Evolutionary conservation across 2,113 vertebrate species (phyloP).

Genomic region (Ceyx melanurus): DNA sequence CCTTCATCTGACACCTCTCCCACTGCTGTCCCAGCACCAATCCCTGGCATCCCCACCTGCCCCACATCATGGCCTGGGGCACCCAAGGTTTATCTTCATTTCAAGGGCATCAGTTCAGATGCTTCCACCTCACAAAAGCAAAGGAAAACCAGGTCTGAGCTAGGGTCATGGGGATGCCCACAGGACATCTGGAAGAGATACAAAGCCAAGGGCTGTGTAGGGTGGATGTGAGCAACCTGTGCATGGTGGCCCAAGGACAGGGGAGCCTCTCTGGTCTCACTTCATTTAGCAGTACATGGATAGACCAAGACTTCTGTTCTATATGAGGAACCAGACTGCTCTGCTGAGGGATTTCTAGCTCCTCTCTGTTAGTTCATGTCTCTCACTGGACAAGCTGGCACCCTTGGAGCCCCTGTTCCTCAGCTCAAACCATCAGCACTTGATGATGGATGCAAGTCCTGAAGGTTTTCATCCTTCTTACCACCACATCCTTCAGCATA

Average conservation of each 20-base stretch:
- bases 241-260: accelerated
- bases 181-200: neutral
- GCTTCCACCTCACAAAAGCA: neutral
- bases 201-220: neutral
- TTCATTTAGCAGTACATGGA: neutral
- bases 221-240: neutral
- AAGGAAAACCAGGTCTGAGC: neutral
- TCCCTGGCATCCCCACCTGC: neutral
- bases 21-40: neutral
- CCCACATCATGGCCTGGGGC: accelerated
- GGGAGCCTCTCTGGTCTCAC: neutral
- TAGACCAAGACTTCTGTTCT: neutral
- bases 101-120: neutral
- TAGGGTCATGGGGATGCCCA: neutral
- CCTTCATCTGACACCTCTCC: accelerated
- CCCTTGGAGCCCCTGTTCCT: neutral
- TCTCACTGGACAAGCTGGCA: neutral
- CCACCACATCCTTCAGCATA: neutral
- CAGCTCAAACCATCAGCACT: neutral
- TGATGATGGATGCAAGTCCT: neutral
- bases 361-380: neutral
- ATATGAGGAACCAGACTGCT: neutral
- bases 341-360: neutral
- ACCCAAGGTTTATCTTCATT: accelerated
- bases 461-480: neutral